phyloP scores from a whole-genome alignment of 2,113 vertebrate genomes.

The Zosterops pallidus region DNA sequence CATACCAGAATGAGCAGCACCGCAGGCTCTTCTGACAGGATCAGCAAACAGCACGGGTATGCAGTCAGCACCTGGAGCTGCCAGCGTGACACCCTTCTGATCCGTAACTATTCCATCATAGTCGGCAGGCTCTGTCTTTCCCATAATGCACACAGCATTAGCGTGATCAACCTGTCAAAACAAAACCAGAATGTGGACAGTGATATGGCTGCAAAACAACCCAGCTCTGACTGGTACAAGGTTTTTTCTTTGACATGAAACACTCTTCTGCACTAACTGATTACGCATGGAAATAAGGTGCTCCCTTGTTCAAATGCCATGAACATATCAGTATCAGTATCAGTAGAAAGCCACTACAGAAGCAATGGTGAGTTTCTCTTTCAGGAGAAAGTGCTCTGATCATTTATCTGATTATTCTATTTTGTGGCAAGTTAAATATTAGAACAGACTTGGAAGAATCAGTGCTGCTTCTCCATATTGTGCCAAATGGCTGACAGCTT shows the following conservation, averaged over 20 bases:
- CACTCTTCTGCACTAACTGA: neutral
- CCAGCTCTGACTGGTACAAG: neutral
- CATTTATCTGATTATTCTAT: neutral
- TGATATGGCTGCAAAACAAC: neutral
- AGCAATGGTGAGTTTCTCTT: neutral
- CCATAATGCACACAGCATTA: slow-evolving; percentile 83
- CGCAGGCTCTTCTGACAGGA: slow-evolving; percentile 84
- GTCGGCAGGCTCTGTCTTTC: slow-evolving; percentile 77
- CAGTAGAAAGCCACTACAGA: neutral
- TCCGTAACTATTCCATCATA: slow-evolving; percentile 91
- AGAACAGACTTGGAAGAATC: neutral
- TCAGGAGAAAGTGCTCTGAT: neutral
- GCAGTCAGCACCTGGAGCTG: slow-evolving; percentile 92
- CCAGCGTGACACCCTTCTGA: slow-evolving; percentile 78
- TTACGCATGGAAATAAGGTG: neutral
- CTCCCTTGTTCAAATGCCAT: neutral
- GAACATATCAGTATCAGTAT: neutral
- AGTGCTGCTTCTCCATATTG: neutral
- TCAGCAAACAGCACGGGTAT: slow-evolving; percentile 91
- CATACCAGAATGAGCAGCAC: slow-evolving; percentile 91
- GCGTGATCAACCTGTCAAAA: slow-evolving; percentile 80
- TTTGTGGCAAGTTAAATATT: neutral
- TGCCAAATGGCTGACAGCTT: neutral
- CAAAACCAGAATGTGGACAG: neutral
- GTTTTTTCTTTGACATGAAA: neutral